Evolutionary conservation across 1,140 invertebrate genomes (phyloP).

Genomic region (Cydia strobilella): DNA sequence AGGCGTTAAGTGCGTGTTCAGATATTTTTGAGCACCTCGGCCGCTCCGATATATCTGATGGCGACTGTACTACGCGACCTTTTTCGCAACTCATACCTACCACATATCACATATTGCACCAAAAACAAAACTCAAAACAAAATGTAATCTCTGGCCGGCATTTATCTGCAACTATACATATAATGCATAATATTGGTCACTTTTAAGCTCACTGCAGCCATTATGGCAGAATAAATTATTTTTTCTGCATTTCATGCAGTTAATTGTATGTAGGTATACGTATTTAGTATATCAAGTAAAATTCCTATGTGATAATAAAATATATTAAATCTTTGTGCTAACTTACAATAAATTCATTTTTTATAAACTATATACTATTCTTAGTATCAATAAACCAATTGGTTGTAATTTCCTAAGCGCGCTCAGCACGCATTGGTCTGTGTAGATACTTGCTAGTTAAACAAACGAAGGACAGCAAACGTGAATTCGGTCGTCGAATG

Average conservation of each 20-base stretch:
- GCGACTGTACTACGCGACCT: not conserved
- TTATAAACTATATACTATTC: constrained; percentile 74
- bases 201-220: constrained; percentile 66
- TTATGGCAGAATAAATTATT: constrained; percentile 58
- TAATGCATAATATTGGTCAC: constrained; percentile 32
- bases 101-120: not conserved
- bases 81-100: not conserved
- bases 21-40: too few species aligned
- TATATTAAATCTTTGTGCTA: constrained; percentile 81
- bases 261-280: constrained; percentile 49
- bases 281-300: constrained; percentile 75
- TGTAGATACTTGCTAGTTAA: constrained; percentile 45
- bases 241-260: constrained; percentile 67
- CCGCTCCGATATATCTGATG: too few species aligned
- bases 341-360: constrained; percentile 79
- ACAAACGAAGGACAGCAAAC: constrained; percentile 18
- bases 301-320: constrained; percentile 78
- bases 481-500: not conserved
- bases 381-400: constrained; percentile 60
- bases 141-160: constrained; percentile 30
- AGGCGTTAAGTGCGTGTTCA: too few species aligned
- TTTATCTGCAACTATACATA: not conserved
- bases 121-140: not conserved
- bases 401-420: constrained; percentile 58
- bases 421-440: constrained; percentile 74